Base-by-base conservation (phyloP, 2,888 invertebrate species). In the Salticus scenicus region DNA sequence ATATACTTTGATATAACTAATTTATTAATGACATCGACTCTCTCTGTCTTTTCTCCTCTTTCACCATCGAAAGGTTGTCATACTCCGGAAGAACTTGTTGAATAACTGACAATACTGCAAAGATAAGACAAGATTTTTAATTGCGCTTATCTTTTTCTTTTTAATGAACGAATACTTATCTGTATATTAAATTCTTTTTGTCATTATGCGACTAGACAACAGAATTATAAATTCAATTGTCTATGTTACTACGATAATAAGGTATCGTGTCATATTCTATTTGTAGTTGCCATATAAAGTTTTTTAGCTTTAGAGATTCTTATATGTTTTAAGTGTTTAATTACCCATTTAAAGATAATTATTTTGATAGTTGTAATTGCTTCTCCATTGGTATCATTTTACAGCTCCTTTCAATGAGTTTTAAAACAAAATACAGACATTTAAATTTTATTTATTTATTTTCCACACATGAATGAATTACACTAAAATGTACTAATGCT, bases 101-200 rank as follows among this genome's bases (percentile, higher is more conserved):
- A 57, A 57, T n/a, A 57, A 57, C 20, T 57, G 24, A 57, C 57
- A 57, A 24, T 24, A 5, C 57, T 4, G 1, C 2, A 12, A 57
- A 57, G 57, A 57, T 24, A 57, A 24, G 57, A 57, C 57, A 57
- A 57, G 57, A 12, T 57, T 57, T 57, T 57, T 57, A 57, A 57
- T 57, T 57, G 24, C 4, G 24, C 24, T 57, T 0, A 17, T 57
- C 24, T 57, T 57, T 17, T 10, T 47, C 57, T 24, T 57, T 57
- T 57, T 24, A 57, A 24, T 57, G 57, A 1, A 57, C 57, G 24
- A 57, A 24, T 5, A 5, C 20, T 4, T 1, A 20, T 1, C 24
- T 57, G 24, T 57, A 17, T 24, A 24, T 57, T 57, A 24, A 24
- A 24, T 24, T 20, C 24, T 24, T 24, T 57, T 57, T 57, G 57